Base-by-base conservation (phyloP, 2,797 vertebrate genomes). In the Crocodylus rhombifer region DNA sequence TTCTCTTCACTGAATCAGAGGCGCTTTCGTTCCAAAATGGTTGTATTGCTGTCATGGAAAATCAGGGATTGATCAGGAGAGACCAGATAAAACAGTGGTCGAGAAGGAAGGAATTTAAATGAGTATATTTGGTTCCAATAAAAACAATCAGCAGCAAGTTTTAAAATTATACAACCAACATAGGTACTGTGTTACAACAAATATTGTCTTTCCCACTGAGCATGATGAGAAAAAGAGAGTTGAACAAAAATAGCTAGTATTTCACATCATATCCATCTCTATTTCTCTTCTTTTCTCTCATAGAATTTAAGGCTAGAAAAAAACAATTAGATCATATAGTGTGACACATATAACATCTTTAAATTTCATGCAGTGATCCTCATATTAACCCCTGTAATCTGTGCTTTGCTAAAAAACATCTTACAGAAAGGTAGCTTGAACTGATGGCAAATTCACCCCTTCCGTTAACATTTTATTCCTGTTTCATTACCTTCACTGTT, bases 241-340 rank as follows among this genome's bases (percentile, higher is more conserved):
- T 86, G 21, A 89, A 69, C 1, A 81, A 60, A 82, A 91, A 82
- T 56, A 42, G 23, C 42, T 82, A 67, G 16, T 4, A 20, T 26
- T 62, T 91, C 57, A 91, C 36, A 91, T 64, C 5, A 75, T 25
- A 87, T 90, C 80, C 18, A 77, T 51, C 30, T 73, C 28, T 89
- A 12, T 75, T 57, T 60, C 92, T 76, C 4, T 58, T 51, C 14
- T 76, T 65, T 16, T 2, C 7, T 64, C 81, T 33, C 85, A 77
- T 23, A 90, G 10, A 86, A 90, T 88, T 57, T 64, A 87, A 73
- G n/a, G 20, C 83, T 82, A 96, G 57, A 92, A 61, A 78, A 78
- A 15, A 25, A 67, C 21, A 64, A 84, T 63, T 81, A 18, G 18
- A 79, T 87, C 71, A 81, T 71, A 90, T 91, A 85, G 2, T 79